Conservation (phyloP, 1,140 invertebrate species). For the Holcopasites calliopsidis region DNA sequence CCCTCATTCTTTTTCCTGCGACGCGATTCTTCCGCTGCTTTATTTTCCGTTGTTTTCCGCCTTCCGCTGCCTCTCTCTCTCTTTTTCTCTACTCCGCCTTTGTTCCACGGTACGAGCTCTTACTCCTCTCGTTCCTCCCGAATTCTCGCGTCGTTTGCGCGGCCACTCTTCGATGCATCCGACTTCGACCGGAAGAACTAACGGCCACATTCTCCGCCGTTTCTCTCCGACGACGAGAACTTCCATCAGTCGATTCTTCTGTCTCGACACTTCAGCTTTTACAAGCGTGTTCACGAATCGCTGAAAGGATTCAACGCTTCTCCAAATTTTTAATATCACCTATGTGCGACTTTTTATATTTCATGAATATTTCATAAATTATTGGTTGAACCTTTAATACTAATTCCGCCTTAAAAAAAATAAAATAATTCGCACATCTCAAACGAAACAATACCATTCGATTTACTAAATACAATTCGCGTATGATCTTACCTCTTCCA, state of each 20-base stretch:
- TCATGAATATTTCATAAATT: no score
- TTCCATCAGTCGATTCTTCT: constrained; percentile 14
- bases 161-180: constrained; percentile 61
- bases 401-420: no score
- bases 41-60: constrained; percentile 78
- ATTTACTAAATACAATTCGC: constrained; percentile 78
- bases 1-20: constrained; percentile 79
- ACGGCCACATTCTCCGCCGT: constrained; percentile 22
- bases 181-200: constrained; percentile 61
- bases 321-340: no score
- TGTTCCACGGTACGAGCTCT: not conserved
- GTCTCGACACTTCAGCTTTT: constrained; percentile 1
- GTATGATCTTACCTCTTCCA: constrained; percentile 60
- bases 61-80: constrained; percentile 62
- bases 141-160: constrained; percentile 69
- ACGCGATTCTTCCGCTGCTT: constrained; percentile 77
- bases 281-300: not conserved
- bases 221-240: not conserved
- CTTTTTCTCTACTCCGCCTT: not conserved
- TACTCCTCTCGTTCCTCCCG: constrained; percentile 47
- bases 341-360: no score
- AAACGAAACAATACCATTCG: no score
- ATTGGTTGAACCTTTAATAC: no score
- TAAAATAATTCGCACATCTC: no score
- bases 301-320: not conserved